Evolutionary conservation across 2,888 invertebrate species (phyloP), one percentile per base, ranked within the genome.

Genomic region (Bombyx huttoni): DNA sequence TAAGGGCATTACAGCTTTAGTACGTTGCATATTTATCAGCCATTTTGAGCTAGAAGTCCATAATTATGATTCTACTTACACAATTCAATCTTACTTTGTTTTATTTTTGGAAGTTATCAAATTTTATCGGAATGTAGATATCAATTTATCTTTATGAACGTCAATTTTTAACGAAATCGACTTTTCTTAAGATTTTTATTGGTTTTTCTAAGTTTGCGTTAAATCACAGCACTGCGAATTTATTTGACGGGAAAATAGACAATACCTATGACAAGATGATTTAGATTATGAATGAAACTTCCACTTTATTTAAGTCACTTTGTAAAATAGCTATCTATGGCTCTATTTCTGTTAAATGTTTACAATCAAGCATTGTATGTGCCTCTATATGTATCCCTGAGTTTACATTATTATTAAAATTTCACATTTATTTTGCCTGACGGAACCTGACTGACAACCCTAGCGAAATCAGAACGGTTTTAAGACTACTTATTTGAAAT

Each of bases 1-100:
- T 81, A 81, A 73, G 79, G 77, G 77, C 78, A 81, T 80, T 81
- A 78, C 81, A 80, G 81, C 75, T 80, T 81, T 74, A 73, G 69
- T 71, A 74, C 65, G 75, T 73, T 73, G 76, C 69, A 57, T 68
- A 64, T 65, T 45, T 33, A 50, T 35, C 47, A 46, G 45, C 45
- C 47, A 48, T 52, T 48, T 52, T 48, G 47, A 45, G 24, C 24
- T 49, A n/a, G 12, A 40, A 40, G 24, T 40, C 40, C 12, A 2
- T 49, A 14, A 49, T 40, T 40, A 40, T 40, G 6, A 14, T 40
- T 3, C 24, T 46, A 46, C 50, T 33, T 46, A 50, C 46, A 35
- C 50, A 33, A 13, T 46, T 50, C 24, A 50, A 50, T 12, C 33
- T 33, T 50, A 12, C 46, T 45, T n/a, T 46, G 46, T 46, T 46